Evolutionary conservation across 2,113 vertebrate genomes (phyloP), one percentile per base, ranked within the genome.

Genomic region (Mobula birostris): DNA sequence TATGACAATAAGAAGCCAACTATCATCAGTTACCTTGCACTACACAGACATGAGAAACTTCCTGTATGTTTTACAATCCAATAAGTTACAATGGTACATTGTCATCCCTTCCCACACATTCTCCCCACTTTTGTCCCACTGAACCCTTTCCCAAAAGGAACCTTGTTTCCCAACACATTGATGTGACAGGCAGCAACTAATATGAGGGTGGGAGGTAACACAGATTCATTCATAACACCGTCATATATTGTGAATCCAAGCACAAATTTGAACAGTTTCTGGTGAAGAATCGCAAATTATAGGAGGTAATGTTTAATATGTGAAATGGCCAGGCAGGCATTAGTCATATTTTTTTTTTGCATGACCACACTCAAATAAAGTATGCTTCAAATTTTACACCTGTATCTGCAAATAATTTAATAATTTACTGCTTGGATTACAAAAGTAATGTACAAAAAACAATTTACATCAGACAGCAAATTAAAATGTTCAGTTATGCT

Each of bases 401-500:
- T 24, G 56, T 72, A 74, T 0, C 48, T 74, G 68, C 70, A 14
- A 93, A 93, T 93, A 24, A 93, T 74, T 93, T 76, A 93, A 70
- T 56, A 93, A 74, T 93, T 93, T 93, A 48, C 91, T 93, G 91
- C 66, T 56, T 93, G 68, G 24, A 93, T 48, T 93, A 93, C 70
- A 93, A 93, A 93, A 74, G 36, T 40, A 76, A 93, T 93, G 70
- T 70, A 93, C 91, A 93, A 93, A 93, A 93, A 70, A 93, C 91
- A 93, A 93, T 93, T 93, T 93, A 93, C 91, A 74, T 93, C 40
- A 93, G 68, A 93, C 19, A 93, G 91, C 68, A 76, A 72, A 93
- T 93, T 93, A 93, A 93, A 93, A 93, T 93, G 91, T 93, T 93
- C 91, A 93, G 91, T 93, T 93, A 93, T 93, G 91, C 91, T 93